phyloP scores from a whole-genome alignment of 2,797 vertebrate species.

The Rachycentron canadum region DNA sequence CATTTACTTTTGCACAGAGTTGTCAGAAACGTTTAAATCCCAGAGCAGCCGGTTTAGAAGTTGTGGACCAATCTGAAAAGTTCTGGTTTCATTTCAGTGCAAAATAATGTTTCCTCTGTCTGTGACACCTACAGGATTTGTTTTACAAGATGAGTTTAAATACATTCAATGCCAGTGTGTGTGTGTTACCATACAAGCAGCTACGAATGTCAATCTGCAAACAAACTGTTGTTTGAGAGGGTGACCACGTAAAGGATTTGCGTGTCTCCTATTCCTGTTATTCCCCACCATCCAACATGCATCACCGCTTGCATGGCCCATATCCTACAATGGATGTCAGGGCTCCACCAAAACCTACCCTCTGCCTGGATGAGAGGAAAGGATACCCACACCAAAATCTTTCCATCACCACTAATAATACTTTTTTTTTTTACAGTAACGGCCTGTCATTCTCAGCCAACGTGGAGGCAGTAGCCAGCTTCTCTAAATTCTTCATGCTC shows the following conservation, averaged over 20 bases:
- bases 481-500: background rate
- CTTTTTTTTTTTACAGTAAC: too few species aligned
- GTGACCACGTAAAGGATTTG: background rate
- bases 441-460: background rate
- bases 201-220: background rate
- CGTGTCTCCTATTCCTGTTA: background rate
- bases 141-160: background rate
- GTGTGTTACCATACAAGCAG: conserved; percentile 1
- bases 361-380: background rate
- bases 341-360: background rate
- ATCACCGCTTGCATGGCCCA: background rate
- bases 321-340: background rate
- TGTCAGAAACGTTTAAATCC: background rate
- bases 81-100: background rate
- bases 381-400: background rate
- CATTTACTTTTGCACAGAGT: background rate
- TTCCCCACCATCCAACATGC: background rate
- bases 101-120: background rate
- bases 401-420: background rate
- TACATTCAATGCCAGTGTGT: background rate
- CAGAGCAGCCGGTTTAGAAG: background rate
- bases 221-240: background rate
- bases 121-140: background rate
- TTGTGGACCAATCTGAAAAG: background rate
- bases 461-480: background rate